Evolutionary conservation across 2,797 vertebrate species (phyloP), one percentile per base, ranked within the genome.

Genomic region (Danio aesculapii): DNA sequence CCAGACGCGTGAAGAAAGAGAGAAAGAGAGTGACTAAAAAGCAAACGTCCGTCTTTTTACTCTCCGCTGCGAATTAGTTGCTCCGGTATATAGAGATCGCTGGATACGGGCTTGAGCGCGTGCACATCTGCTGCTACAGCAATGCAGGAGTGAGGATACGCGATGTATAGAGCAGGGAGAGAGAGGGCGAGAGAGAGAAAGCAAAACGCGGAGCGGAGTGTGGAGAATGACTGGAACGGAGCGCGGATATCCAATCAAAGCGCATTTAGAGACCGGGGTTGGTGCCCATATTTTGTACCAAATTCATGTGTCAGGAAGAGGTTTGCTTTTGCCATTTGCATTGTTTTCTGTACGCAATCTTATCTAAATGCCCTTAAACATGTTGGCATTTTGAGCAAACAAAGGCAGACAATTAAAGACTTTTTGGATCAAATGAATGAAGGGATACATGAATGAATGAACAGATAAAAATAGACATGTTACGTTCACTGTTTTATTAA

Each of bases 121-220:
- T 74, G 86, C 92, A 93, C 94, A 93, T 94, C 94, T 94, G 93
- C 93, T 93, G 88, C 91, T 91, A 92, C 93, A 90, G 93, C 94
- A 91, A 92, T 88, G 94, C 93, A 91, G 89, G 90, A 92, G 90
- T 89, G 91, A 81, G 83, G 88, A 86, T 91, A 93, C 89, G 88
- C 84, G 47, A 84, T 85, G 88, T 89, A 90, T 84, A 81, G 73
- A 30, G 30, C 30, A 86, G 86, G 11, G 84, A 88, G 88, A 89
- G 85, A 89, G 87, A 87, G 82, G 64, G 84, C 86, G 84, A 88
- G 88, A 89, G 84, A 89, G 85, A 90, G 88, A 87, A 81, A 70
- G 85, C 87, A 94, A 94, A 95, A 94, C 93, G 92, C 84, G 94
- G 93, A 92, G 79, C 86, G 94, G 92, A 94, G 3, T 72, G 1